Evolutionary conservation across 2,113 vertebrate genomes (phyloP), one percentile per base, ranked within the genome.

Genomic region (Nyctibius bracteatus): DNA sequence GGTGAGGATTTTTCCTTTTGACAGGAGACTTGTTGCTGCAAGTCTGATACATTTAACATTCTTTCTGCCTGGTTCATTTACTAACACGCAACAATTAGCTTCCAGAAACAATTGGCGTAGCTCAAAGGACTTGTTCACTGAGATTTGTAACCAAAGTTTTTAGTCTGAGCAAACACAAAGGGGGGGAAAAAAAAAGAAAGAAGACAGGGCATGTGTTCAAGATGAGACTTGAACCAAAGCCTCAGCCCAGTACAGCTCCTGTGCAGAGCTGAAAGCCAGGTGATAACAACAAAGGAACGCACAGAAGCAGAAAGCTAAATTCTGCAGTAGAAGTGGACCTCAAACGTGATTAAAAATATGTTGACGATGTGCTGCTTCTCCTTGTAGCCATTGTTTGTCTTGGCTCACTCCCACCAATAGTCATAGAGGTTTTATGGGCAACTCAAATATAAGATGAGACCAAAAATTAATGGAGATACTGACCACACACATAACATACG

Each of bases 11-110:
- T 47, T 63, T 33, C 37, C 81, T 93, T 49, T 58, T 92, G 73
- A 92, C 88, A 92, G 71, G 10, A 94, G 54, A 52, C 89, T 44
- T 71, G 37, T 92, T 95, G 62, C 86, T 93, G 78, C 92, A 93
- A 81, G 91, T 77, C 70, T 41, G 37, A 28, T 78, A 51, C 23
- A 68, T 82, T 70, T 92, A 90, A 87, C 70, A 74, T 46, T 90
- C 78, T 35, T 95, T 77, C 74, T n/a, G 19, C 89, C 49, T 20
- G 18, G 11, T 88, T 92, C 78, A 68, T 73, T 93, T 88, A 94
- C 78, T 68, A 83, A 68, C 78, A 86, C 63, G 86, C 78, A 57
- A 14, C 51, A 94, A 96, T 93, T 66, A 85, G 88, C 74, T 94
- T 59, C 80, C 79, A 93, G 73, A 97, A 95, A 82, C 81, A 92